These are phyloP conservation scores for Oppia nitens DNA, from an alignment of 1,140 invertebrate genomes.

Conservation along the genomic window DNA sequence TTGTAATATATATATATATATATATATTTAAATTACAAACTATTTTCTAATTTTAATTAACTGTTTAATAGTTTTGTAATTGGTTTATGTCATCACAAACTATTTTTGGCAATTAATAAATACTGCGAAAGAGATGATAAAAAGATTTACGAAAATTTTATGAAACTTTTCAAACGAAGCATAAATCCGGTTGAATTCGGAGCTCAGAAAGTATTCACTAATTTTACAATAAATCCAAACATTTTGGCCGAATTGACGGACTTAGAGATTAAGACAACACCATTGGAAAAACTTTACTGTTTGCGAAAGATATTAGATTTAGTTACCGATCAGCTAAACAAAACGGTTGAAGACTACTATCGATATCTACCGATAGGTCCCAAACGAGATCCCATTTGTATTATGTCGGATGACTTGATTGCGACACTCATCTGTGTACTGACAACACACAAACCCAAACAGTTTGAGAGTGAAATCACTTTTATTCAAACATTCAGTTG, in stretches of 20 bases:
- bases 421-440: conserved; percentile 6
- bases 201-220: conserved; percentile 6
- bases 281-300: conserved; percentile 8
- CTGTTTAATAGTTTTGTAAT: conserved; percentile 9
- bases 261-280: not conserved
- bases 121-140: conserved; percentile 21
- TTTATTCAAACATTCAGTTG: conserved; percentile 11
- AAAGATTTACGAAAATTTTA: not conserved
- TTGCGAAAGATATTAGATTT: conserved; percentile 7
- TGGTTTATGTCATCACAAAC: conserved; percentile 17
- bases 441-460: not conserved
- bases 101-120: conserved; percentile 28
- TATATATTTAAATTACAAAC: too few relatives aligned
- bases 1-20: too few relatives aligned
- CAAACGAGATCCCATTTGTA: not conserved
- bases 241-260: not conserved
- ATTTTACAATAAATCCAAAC: not conserved
- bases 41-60: too few relatives aligned
- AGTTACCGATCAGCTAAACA: conserved; percentile 1
- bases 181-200: conserved; percentile 1
- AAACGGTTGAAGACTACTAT: not conserved
- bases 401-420: conserved; percentile 12
- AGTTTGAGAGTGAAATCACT: conserved; percentile 6
- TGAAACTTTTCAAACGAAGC: not conserved
- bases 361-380: not conserved